Evolutionary conservation across 2,888 invertebrate species (phyloP).

Genomic region (Drosophila meridiana): DNA sequence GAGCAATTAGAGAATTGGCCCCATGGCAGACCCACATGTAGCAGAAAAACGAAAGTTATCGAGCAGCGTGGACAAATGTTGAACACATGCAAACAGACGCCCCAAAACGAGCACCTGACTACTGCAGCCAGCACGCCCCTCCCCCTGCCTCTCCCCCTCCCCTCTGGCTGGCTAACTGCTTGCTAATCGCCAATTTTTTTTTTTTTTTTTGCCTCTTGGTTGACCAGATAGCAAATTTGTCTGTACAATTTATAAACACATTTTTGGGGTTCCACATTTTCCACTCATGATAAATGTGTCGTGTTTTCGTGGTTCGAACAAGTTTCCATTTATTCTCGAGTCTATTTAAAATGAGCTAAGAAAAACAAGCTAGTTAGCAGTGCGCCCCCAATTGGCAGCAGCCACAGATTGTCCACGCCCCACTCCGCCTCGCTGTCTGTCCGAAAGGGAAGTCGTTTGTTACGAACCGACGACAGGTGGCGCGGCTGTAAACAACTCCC

Average conservation of each 20-base stretch:
- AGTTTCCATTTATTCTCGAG: conserved; percentile 69
- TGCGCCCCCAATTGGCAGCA: neutral
- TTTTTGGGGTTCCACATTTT: conserved; percentile 46
- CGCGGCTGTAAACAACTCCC: conserved; percentile 60
- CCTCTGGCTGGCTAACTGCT: conserved; percentile 19
- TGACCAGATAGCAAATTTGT: conserved; percentile 50
- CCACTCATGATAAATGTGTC: conserved; percentile 73
- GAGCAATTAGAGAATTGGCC: conserved; percentile 76
- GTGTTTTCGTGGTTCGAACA: conserved; percentile 62
- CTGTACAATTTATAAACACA: conserved; percentile 53
- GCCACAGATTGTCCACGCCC: conserved; percentile 53
- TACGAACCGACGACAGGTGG: conserved; percentile 65
- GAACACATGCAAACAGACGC: conserved; percentile 67
- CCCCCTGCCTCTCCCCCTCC: neutral
- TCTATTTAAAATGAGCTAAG: conserved; percentile 33
- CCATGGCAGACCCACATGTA: conserved; percentile 24
- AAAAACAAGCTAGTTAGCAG: conserved; percentile 5
- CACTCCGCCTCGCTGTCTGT: conserved; percentile 13
- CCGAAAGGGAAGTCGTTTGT: conserved; percentile 67
- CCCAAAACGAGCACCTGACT: conserved; percentile 31
- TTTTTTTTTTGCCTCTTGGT: conserved; percentile 5
- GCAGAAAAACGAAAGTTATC: conserved; percentile 69
- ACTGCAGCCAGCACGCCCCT: neutral
- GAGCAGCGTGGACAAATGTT: conserved; percentile 69
- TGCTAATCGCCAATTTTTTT: conserved; percentile 48